A percentile compares a stretch with the other conserved stretches of the same genome.
Conservation (phyloP, 1,140 invertebrate genomes). For the Riptortus pedestris region DNA sequence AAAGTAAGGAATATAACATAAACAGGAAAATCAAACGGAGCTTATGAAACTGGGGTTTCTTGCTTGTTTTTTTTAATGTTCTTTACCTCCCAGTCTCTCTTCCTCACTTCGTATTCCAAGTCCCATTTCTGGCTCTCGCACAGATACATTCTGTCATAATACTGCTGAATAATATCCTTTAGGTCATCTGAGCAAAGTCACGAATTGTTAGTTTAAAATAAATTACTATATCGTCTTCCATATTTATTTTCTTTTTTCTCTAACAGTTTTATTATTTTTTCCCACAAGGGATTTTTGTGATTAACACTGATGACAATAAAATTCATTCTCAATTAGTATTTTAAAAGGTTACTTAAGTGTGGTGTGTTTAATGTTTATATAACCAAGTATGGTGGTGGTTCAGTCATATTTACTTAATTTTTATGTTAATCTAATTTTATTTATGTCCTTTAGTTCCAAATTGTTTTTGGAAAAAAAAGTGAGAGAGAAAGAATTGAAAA, state of each 20-base stretch:
- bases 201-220: constrained; percentile 13
- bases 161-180: constrained; percentile 84
- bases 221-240: background rate
- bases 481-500: too few species aligned
- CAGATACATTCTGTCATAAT: constrained; percentile 88
- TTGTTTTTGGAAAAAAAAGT: too few species aligned
- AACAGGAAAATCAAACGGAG: constrained; percentile 8
- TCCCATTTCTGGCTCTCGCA: constrained; percentile 99
- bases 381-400: too few species aligned
- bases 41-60: background rate
- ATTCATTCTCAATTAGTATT: too few species aligned
- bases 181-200: constrained; percentile 47
- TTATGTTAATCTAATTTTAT: too few species aligned
- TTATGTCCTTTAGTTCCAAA: too few species aligned
- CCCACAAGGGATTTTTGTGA: too few species aligned
- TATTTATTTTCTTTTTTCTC: background rate
- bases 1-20: background rate
- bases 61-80: constrained; percentile 8
- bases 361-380: too few species aligned
- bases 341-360: too few species aligned
- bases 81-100: constrained; percentile 92
- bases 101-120: constrained; percentile 97
- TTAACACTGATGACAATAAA: too few species aligned
- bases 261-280: background rate
- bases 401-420: background rate